A percentile compares a stretch with the other conserved stretches of the same genome.
These are phyloP conservation scores for Erannis defoliaria DNA, from an alignment of 2,888 invertebrate species.

Conservation along the genomic window DNA sequence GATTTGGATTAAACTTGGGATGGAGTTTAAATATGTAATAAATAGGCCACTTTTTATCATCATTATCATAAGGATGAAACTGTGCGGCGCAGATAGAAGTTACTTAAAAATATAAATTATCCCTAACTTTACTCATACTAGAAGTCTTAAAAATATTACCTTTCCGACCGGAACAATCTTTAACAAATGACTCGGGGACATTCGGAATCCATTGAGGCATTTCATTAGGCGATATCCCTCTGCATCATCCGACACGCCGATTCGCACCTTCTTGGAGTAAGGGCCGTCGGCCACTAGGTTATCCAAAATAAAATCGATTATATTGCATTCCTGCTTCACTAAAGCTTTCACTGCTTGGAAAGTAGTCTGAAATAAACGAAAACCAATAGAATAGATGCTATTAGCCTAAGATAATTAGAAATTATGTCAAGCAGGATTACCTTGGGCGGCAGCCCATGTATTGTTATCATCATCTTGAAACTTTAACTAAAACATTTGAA, in stretches of 20 bases:
- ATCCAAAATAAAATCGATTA: conserved; percentile 74
- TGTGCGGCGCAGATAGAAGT: too few species aligned
- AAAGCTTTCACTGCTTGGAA: conserved; percentile 71
- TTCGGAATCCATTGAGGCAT: conserved; percentile 67
- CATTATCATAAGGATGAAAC: too few species aligned
- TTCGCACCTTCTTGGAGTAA: conserved; percentile 69
- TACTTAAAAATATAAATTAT: too few species aligned
- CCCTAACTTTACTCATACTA: too few species aligned
- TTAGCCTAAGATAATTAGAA: neutral
- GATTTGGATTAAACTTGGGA: too few species aligned
- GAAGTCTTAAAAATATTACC: conserved; percentile 30
- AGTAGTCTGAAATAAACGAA: conserved; percentile 61
- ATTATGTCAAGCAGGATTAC: conserved; percentile 51
- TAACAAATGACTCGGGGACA: conserved; percentile 60
- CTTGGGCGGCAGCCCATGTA: conserved; percentile 69
- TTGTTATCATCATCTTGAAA: conserved; percentile 76
- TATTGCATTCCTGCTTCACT: conserved; percentile 69
- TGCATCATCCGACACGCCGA: conserved; percentile 68
- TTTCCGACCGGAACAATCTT: conserved; percentile 68
- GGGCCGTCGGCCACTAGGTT: conserved; percentile 61
- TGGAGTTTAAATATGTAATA: too few species aligned
- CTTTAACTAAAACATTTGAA: neutral
- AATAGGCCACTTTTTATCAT: too few species aligned
- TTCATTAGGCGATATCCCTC: conserved; percentile 71
- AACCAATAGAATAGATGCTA: neutral